Conservation (phyloP, 2,113 vertebrate genomes). For the Vulpes vulpes region DNA sequence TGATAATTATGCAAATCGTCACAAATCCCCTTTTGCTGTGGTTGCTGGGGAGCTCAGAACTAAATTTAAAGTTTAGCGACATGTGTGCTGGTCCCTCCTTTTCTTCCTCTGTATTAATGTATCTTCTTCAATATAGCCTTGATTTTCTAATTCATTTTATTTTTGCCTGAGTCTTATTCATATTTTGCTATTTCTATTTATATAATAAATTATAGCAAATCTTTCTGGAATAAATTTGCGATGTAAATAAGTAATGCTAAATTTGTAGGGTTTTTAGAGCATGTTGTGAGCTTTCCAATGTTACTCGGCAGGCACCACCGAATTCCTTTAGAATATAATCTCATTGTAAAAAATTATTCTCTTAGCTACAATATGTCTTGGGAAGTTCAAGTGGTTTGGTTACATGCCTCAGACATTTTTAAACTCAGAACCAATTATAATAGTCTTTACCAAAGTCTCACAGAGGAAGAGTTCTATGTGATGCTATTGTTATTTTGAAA, state of each 20-base stretch:
- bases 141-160: slow-evolving; percentile 11
- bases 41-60: background rate
- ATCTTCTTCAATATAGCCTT: slow-evolving; percentile 19
- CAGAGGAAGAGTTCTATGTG: slow-evolving; percentile 2
- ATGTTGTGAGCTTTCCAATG: background rate
- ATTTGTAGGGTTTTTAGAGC: slow-evolving; percentile 9
- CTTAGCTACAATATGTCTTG: background rate
- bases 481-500: slow-evolving; percentile 52
- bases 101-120: background rate
- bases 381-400: slow-evolving; percentile 18
- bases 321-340: slow-evolving; percentile 6
- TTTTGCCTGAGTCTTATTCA: slow-evolving; percentile 10
- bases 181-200: slow-evolving; percentile 15
- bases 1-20: slow-evolving; percentile 9
- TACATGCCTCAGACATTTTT: background rate
- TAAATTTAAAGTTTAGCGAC: slow-evolving; percentile 36
- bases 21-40: background rate
- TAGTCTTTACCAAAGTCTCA: slow-evolving; percentile 5
- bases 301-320: background rate
- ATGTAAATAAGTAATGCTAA: slow-evolving; percentile 7
- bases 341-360: background rate
- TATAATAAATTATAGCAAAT: background rate
- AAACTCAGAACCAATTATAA: slow-evolving; percentile 17
- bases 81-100: background rate
- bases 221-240: slow-evolving; percentile 21